Evolutionary conservation across 2,113 vertebrate genomes (phyloP).

Genomic region (Sorex araneus): DNA sequence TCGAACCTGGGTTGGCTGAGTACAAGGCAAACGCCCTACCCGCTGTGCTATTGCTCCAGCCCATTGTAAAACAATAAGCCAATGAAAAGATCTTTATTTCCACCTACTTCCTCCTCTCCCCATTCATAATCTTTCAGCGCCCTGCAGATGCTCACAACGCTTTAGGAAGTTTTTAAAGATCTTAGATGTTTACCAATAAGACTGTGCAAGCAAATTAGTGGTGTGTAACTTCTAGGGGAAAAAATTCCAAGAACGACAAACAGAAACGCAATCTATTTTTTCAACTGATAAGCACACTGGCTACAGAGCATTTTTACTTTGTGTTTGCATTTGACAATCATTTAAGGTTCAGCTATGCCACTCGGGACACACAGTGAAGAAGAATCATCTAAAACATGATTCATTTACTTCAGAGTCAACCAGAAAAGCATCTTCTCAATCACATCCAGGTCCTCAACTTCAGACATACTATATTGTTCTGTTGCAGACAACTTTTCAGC

Average conservation of each 20-base stretch:
- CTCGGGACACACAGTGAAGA: constrained; percentile 11
- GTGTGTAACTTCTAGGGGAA: background rate
- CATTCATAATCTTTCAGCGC: background rate
- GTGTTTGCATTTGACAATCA: constrained; percentile 39
- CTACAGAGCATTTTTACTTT: background rate
- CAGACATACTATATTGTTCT: constrained; percentile 26
- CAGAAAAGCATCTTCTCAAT: constrained; percentile 62
- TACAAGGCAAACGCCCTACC: too few relatives aligned
- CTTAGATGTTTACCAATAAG: background rate
- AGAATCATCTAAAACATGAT: constrained; percentile 37
- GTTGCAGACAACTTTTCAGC: constrained; percentile 20
- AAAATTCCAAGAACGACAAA: constrained; percentile 20
- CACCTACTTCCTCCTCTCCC: background rate
- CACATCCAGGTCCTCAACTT: constrained; percentile 32
- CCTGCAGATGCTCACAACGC: background rate
- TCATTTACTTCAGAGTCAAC: constrained; percentile 28
- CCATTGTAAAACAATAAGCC: too few relatives aligned
- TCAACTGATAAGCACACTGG: constrained; percentile 10
- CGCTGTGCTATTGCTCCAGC: too few relatives aligned
- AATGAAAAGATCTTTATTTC: background rate
- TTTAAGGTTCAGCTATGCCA: constrained; percentile 3
- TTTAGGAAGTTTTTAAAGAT: constrained; percentile 30
- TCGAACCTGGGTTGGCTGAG: too few relatives aligned
- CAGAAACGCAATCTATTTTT: constrained; percentile 10
- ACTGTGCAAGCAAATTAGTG: background rate